Base-by-base conservation (phyloP, 2,113 vertebrate species). In the Dicentrarchus labrax region DNA sequence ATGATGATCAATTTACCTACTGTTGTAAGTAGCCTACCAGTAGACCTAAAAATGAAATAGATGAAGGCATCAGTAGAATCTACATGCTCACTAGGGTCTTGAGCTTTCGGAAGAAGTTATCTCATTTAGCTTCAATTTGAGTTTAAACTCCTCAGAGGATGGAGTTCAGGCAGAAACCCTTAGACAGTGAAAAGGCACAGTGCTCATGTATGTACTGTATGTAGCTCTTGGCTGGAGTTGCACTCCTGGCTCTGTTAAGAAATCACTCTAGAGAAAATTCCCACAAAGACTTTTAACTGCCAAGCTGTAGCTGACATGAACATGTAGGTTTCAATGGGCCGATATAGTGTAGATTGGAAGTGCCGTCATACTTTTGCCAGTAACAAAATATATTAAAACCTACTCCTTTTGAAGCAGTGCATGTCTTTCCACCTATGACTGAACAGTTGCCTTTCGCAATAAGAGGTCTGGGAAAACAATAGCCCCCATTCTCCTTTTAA, bases 221-320 rank as follows among this genome's bases (percentile, higher is more conserved):
- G 71, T 78, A 78, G 76, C 54, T 87, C 39, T 91, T 83, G 76
- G 79, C 86, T 47, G 8, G 5, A 38, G 66, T 15, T 13, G 13
- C 43, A 16, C 68, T 60, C 60, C 8, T 59, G 50, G 30, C 67
- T 57, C 73, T 64, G 45, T 61, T 30, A 30, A 76, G 48, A 80
- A 84, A 84, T 72, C 47, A 71, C 30, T 83, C 73, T 72, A 57
- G 19, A 81, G 71, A 77, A 78, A 78, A 62, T 74, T 81, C 73
- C 67, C 72, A 61, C 60, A 71, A 83, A 68, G 41, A 39, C 36
- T 10, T 30, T 56, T 68, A 6, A 5, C 50, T 80, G 80, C 82
- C 82, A 88, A 78, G 53, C 67, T 57, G 56, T 59, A 38, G 67
- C 69, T 61, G 68, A 83, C 68, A 82, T 4, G 30, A 61, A 78